Conservation (phyloP, 2,888 invertebrate genomes). For the Blera fallax region DNA sequence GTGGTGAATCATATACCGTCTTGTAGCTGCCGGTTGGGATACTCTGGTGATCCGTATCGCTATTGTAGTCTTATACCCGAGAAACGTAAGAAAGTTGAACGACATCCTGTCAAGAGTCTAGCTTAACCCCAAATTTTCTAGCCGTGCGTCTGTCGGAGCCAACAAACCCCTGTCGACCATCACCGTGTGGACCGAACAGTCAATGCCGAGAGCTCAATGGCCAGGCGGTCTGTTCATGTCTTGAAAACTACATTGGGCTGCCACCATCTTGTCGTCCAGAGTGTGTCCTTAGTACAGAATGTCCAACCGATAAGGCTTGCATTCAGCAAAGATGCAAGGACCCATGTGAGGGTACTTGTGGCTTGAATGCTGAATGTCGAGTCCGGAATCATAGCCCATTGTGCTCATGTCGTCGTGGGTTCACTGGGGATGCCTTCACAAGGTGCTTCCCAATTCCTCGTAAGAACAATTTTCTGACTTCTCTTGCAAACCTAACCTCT, state of each 20-base stretch:
- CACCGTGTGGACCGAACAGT: conserved; percentile 87
- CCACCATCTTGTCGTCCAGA: conserved; percentile 89
- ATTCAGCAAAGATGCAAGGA: conserved; percentile 86
- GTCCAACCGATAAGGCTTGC: conserved; percentile 85
- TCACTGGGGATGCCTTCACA: conserved; percentile 89
- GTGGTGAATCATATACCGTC: conserved; percentile 93
- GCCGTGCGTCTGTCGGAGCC: conserved; percentile 75
- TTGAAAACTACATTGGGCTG: conserved; percentile 84
- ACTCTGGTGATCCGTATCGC: conserved; percentile 91
- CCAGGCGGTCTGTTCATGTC: conserved; percentile 85
- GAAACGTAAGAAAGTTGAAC: conserved; percentile 83
- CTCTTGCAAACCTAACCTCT: background rate
- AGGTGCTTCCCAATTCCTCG: conserved; percentile 83
- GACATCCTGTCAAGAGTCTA: conserved; percentile 50
- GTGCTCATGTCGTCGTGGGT: conserved; percentile 87
- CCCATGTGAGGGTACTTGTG: conserved; percentile 85
- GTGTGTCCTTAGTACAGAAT: conserved; percentile 86
- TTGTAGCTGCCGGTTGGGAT: conserved; percentile 89
- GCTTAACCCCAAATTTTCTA: conserved; percentile 33
- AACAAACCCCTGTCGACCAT: conserved; percentile 83
- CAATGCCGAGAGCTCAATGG: conserved; percentile 85
- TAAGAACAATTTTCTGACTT: conserved; percentile 74
- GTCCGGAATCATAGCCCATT: conserved; percentile 90
- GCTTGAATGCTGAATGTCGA: conserved; percentile 86
- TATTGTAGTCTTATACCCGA: conserved; percentile 83